These are phyloP conservation scores for Agrochola macilenta DNA, from an alignment of 2,888 invertebrate species.

Conservation along the genomic window DNA sequence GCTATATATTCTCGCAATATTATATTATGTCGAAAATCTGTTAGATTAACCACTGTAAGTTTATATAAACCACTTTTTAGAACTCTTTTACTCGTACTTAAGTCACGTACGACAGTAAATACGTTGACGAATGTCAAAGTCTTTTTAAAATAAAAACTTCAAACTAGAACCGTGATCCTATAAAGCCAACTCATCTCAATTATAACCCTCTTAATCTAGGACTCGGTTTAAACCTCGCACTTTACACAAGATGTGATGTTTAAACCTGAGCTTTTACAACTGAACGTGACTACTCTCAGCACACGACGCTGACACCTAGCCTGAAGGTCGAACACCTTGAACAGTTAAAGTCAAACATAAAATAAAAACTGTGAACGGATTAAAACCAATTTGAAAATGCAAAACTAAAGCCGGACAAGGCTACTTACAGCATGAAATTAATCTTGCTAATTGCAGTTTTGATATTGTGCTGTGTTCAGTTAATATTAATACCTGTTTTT, in stretches of 20 bases:
- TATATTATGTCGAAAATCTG: neutral
- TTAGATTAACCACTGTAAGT: too few species aligned
- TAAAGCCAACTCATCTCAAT: constrained; percentile 37
- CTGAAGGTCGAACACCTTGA: constrained; percentile 24
- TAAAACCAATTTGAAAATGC: neutral
- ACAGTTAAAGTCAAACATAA: constrained; percentile 2
- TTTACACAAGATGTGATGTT: constrained; percentile 35
- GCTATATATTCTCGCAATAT: neutral
- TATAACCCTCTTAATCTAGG: constrained; percentile 38
- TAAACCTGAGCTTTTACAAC: constrained; percentile 41
- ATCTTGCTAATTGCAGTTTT: constrained; percentile 20
- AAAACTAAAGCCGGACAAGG: neutral
- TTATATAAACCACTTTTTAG: neutral
- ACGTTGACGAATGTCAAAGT: constrained; percentile 3
- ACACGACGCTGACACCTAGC: constrained; percentile 10
- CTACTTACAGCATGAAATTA: neutral
- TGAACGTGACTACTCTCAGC: constrained; percentile 43
- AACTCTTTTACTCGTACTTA: too few species aligned
- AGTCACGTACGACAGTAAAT: constrained; percentile 20
- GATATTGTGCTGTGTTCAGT: neutral
- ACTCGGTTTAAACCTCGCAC: constrained; percentile 18
- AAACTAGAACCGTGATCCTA: constrained; percentile 26
- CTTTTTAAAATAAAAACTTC: constrained; percentile 27
- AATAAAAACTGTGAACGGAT: neutral
- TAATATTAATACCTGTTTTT: constrained; percentile 9